phyloP scores from a whole-genome alignment of 1,140 invertebrate genomes.

The Macrobrachium nipponense region DNA sequence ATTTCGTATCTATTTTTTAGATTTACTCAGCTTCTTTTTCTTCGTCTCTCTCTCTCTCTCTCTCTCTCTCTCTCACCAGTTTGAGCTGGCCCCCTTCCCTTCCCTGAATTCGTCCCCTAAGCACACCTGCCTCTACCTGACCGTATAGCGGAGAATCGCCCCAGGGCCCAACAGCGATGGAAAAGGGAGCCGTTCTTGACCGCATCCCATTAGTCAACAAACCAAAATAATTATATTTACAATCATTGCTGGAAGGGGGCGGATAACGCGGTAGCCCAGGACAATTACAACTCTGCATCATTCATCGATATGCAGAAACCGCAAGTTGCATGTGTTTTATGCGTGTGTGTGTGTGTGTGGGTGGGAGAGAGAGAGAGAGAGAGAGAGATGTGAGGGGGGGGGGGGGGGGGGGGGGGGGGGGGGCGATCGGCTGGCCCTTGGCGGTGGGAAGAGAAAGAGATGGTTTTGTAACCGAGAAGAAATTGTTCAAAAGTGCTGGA shows the following conservation, averaged over 20 bases:
- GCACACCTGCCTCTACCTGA: not conserved
- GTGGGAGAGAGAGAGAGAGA: conserved; percentile 13
- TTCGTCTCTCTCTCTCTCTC: not conserved
- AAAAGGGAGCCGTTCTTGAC: too few relatives aligned
- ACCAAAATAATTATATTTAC: too few relatives aligned
- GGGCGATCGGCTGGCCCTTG: not conserved
- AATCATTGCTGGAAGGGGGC: too few relatives aligned
- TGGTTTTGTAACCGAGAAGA: not conserved
- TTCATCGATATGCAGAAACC: too few relatives aligned
- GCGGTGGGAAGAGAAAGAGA: conserved; percentile 15
- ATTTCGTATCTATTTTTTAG: not conserved
- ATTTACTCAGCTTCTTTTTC: not conserved
- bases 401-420: not conserved
- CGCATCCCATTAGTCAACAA: too few relatives aligned
- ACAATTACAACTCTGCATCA: too few relatives aligned
- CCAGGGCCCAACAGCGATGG: too few relatives aligned
- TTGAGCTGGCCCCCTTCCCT: not conserved
- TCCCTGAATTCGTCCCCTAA: not conserved
- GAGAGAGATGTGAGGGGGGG: not conserved
- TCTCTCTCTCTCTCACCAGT: conserved; percentile 8
- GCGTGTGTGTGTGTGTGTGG: not conserved
- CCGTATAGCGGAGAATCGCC: too few relatives aligned
- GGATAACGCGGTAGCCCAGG: too few relatives aligned
- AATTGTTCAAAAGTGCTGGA: conserved; percentile 2
- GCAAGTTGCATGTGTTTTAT: not conserved